phyloP scores from a whole-genome alignment of 2,797 vertebrate genomes.

The Pagetopsis macropterus region DNA sequence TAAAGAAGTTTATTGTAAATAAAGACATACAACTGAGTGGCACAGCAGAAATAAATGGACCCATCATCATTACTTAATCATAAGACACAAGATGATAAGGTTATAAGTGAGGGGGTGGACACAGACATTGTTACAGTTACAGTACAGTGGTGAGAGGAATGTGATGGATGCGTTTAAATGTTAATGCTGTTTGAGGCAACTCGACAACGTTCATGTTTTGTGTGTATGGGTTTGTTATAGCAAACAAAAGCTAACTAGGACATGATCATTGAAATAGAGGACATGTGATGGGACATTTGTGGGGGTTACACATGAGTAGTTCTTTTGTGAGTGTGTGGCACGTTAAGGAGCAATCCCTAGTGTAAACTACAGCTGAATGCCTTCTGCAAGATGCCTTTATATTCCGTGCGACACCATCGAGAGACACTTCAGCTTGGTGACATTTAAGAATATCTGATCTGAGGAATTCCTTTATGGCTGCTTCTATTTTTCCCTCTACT shows the following conservation, averaged over 20 bases:
- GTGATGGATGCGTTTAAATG: conserved; percentile 33
- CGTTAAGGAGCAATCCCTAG: conserved; percentile 35
- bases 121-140: conserved; percentile 25
- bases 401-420: conserved; percentile 53
- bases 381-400: conserved; percentile 51
- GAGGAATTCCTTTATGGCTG: conserved; percentile 72
- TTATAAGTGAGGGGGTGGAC: conserved; percentile 15
- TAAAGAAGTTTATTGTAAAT: background rate
- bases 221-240: conserved; percentile 11
- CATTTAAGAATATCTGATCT: conserved; percentile 84
- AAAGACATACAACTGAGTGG: background rate
- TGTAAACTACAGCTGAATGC: conserved; percentile 24
- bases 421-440: conserved; percentile 73
- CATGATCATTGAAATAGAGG: conserved; percentile 28
- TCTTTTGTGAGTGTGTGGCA: conserved; percentile 38
- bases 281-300: conserved; percentile 13
- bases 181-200: conserved; percentile 40
- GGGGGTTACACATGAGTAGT: conserved; percentile 18
- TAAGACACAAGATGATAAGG: conserved; percentile 14
- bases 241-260: conserved; percentile 52
- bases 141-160: conserved; percentile 14
- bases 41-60: conserved; percentile 15
- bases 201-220: conserved; percentile 26
- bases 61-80: conserved; percentile 13
- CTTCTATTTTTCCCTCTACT: conserved; percentile 33